Evolutionary conservation across 2,888 invertebrate species (phyloP), one percentile per base, ranked within the genome.

Genomic region (Polymixis lichenea): DNA sequence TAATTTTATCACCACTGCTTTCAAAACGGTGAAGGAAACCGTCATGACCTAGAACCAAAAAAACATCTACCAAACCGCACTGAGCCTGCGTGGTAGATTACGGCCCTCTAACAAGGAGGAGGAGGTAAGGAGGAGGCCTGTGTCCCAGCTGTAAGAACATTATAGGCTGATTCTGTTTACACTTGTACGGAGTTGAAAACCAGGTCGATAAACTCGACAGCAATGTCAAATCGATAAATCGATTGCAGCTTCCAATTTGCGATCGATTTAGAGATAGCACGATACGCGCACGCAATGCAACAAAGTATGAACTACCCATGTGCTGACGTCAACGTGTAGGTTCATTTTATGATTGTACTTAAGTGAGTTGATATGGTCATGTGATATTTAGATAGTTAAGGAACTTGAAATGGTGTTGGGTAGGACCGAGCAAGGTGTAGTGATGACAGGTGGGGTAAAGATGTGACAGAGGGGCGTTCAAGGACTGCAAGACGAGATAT

Each of bases 181-280:
- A 61, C 19, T 67, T 53, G 53, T 32, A 51, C 9, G 19, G 15
- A 43, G 60, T 75, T 25, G 19, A 56, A 70, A 84, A 77, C 62
- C 25, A 71, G 75, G 53, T 69, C 72, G 61, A 69, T 75, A 80
- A 73, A 80, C 64, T 62, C 60, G 49, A 55, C 56, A 62, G 75
- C 77, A 80, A 65, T 78, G 77, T 85, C 76, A 75, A 79, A 86
- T 83, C 80, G 75, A 79, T 86, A 55, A 56, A 81, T 83, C 78
- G 83, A 83, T 85, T 77, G 61, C 22, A 70, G 75, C 76, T 81
- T 69, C 78, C 68, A 81, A 72, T 77, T 51, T 43, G 43, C n/a
- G 72, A 78, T 84, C 64, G 53, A 67, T 76, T 62, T 61, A n/a
- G 43, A 77, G 84, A 86, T 86, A 82, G 78, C 15, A n/a, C 46